These are phyloP conservation scores for Myzus persicae DNA, from an alignment of 1,140 invertebrate genomes.

Conservation along the genomic window DNA sequence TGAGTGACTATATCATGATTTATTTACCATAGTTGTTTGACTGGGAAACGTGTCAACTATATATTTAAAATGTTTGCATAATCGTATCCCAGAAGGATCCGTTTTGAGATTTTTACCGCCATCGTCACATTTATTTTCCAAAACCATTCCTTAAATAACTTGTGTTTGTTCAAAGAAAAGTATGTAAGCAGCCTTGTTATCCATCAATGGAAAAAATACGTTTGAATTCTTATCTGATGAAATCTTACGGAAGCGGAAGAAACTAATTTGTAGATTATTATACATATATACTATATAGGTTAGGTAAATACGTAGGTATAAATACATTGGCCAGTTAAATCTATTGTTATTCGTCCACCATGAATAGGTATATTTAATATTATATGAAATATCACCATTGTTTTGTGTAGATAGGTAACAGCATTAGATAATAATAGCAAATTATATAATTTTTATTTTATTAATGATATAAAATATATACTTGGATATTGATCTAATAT, in stretches of 20 bases:
- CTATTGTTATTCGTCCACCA: background rate
- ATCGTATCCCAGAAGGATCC: background rate
- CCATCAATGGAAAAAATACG: background rate
- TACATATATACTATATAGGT: too few relatives aligned
- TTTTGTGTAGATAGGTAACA: background rate
- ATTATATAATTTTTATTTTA: background rate
- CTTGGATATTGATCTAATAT: background rate
- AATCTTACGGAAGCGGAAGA: background rate
- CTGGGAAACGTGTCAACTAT: background rate
- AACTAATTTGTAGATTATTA: conserved; percentile 2
- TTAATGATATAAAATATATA: background rate
- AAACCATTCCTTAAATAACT: background rate
- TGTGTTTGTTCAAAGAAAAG: background rate
- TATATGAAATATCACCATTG: background rate
- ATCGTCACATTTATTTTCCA: background rate
- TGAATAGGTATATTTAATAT: background rate
- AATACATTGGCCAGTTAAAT: background rate
- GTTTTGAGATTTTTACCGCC: background rate
- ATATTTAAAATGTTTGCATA: background rate
- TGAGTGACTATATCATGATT: background rate
- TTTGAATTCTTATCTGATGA: background rate
- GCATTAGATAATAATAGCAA: background rate
- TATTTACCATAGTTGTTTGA: background rate
- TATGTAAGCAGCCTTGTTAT: background rate
- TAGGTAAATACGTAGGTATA: background rate